Conservation (phyloP, 2,888 invertebrate species). For the Polyploca ridens region DNA sequence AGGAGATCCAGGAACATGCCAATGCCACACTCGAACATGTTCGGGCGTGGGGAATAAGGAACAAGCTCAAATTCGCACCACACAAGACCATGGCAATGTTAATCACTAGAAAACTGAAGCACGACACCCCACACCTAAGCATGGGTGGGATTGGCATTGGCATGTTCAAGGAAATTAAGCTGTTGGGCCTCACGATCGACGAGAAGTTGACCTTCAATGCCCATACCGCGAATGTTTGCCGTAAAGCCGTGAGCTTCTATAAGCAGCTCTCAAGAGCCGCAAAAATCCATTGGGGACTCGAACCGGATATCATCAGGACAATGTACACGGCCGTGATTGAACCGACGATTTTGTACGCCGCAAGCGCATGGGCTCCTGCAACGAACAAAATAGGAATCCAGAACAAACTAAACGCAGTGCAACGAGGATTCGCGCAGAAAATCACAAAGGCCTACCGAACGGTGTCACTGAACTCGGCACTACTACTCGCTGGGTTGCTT, state of each 20-base stretch:
- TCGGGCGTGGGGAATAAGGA: constrained; percentile 2
- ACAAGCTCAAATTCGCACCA: constrained; percentile 14
- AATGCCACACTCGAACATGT: constrained; percentile 5
- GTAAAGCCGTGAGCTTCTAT: constrained; percentile 11
- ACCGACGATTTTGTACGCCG: no score
- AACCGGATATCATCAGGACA: no score
- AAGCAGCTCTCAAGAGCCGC: constrained; percentile 17
- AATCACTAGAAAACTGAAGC: constrained; percentile 8
- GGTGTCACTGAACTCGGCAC: no score
- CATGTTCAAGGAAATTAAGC: neutral
- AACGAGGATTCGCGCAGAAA: no score
- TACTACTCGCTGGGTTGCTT: no score
- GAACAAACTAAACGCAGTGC: no score
- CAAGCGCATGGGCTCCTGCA: constrained; percentile 14
- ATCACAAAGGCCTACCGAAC: no score
- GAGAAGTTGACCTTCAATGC: neutral
- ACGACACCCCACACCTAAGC: neutral
- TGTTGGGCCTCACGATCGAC: constrained; percentile 11
- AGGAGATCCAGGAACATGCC: constrained; percentile 14
- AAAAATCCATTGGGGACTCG: neutral
- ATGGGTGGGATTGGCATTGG: neutral
- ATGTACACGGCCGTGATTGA: no score
- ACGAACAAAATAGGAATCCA: no score
- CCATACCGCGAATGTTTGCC: neutral
- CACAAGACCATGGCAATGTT: constrained; percentile 12